Evolutionary conservation across 2,797 vertebrate species (phyloP).

Genomic region (Oreortyx pictus): DNA sequence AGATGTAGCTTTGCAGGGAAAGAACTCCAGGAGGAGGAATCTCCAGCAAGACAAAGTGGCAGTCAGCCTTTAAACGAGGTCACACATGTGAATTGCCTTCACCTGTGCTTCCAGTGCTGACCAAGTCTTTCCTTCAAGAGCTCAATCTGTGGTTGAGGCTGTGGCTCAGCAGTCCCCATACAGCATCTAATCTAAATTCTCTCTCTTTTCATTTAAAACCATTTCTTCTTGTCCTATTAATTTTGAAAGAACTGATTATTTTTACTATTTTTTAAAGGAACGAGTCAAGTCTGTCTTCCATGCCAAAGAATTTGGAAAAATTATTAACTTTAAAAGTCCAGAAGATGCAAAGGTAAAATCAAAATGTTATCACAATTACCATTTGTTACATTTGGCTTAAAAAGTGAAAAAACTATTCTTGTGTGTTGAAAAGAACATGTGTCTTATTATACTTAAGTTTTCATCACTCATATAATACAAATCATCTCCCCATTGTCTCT

Average conservation of each 20-base stretch:
- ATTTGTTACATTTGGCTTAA: background rate
- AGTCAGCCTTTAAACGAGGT: no score
- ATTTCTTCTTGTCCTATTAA: background rate
- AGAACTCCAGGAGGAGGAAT: no score
- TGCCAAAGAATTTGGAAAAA: conserved; percentile 98
- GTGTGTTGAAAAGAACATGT: background rate
- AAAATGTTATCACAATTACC: background rate
- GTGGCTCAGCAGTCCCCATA: no score
- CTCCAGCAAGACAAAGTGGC: no score
- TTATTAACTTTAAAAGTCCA: conserved; percentile 94
- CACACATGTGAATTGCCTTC: no score
- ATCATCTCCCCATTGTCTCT: background rate
- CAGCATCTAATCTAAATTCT: no score
- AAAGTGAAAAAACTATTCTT: background rate
- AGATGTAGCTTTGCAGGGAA: no score
- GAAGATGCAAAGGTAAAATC: conserved; percentile 91
- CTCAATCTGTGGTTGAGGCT: no score
- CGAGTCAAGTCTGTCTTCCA: conserved; percentile 97
- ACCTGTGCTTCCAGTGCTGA: no score
- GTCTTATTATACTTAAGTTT: background rate
- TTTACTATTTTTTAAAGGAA: conserved; percentile 81
- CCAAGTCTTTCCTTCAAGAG: no score
- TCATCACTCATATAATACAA: background rate
- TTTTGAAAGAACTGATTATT: background rate
- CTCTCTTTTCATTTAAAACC: no score